Evolutionary conservation across 2,888 invertebrate genomes (phyloP), one percentile per base, ranked within the genome.

Genomic region (Meiosimyza platycephala): DNA sequence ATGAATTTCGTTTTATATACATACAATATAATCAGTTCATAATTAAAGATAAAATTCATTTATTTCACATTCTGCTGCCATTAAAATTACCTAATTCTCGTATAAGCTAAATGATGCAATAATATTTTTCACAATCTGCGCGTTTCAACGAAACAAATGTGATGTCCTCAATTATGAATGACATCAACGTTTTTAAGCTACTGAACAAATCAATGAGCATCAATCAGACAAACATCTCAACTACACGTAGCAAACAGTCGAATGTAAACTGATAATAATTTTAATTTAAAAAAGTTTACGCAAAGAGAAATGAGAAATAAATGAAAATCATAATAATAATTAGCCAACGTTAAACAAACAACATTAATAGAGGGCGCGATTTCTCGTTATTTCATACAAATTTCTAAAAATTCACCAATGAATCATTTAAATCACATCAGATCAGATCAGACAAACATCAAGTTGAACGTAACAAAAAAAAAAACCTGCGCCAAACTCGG

Each of bases 371-470:
- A 57, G 28, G 57, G 22, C 57, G 57, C 57, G 28, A 28, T 57
- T 57, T 57, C 40, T 28, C 57, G 28, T 57, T 57, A 28, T 28
- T 57, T 12, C 57, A 6, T 28, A 57, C 13, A 22, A 50, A 64
- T 51, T 64, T 64, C 64, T 55, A 57, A 67, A 67, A 67, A 67
- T 22, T 67, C 55, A 57, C 18, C 67, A 18, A 55, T 67, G 67
- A 67, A 18, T 68, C 68, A 68, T 47, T 9, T 2, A 6, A 28
- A 22, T 48, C 55, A 33, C 48, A 54, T 40, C 28, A 66, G 16
- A 66, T n/a, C 66, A n/a, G 15, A 50, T 28, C 60, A 60, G 13
- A 40, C 28, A 40, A 54, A 54, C 6, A 54, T 9, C 28, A 60
- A 33, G 40, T 57, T 22, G 12, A 33, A 11, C 40, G 60, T 40